These are phyloP conservation scores for Verasper variegatus DNA, from an alignment of 2,113 vertebrate genomes.

Conservation along the genomic window DNA sequence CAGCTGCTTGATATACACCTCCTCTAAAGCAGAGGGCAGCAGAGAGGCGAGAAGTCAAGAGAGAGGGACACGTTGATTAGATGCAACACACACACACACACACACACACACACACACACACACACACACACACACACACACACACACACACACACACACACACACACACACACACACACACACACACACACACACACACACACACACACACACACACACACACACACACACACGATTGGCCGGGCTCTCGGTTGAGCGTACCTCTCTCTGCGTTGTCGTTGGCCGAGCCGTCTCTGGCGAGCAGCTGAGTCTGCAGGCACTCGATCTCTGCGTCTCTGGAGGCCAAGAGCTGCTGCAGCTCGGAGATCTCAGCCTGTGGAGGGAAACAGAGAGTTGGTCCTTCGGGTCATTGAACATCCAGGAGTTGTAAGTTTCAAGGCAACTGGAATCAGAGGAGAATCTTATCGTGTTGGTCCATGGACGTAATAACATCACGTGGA, in stretches of 20 bases:
- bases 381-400: neutral
- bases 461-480: no score
- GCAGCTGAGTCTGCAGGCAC: slow-evolving; percentile 90
- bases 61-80: slow-evolving; percentile 56
- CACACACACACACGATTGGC: neutral
- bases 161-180: no score
- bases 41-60: slow-evolving; percentile 54
- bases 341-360: slow-evolving; percentile 90
- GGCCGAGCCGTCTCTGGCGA: slow-evolving; percentile 80
- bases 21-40: slow-evolving; percentile 85
- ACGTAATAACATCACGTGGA: no score
- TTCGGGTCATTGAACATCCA: no score
- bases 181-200: slow-evolving; percentile 18
- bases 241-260: slow-evolving; percentile 62
- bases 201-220: neutral
- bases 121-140: neutral
- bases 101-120: neutral
- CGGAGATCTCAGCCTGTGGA: slow-evolving; percentile 90
- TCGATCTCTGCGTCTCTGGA: slow-evolving; percentile 95
- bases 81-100: slow-evolving; percentile 38
- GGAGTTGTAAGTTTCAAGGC: no score
- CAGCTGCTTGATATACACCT: slow-evolving; percentile 91
- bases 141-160: slow-evolving; percentile 3
- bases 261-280: slow-evolving; percentile 89
- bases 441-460: no score